Evolutionary conservation across 2,888 invertebrate species (phyloP), one percentile per base, ranked within the genome.

Genomic region (Drosophila mayaguana): DNA sequence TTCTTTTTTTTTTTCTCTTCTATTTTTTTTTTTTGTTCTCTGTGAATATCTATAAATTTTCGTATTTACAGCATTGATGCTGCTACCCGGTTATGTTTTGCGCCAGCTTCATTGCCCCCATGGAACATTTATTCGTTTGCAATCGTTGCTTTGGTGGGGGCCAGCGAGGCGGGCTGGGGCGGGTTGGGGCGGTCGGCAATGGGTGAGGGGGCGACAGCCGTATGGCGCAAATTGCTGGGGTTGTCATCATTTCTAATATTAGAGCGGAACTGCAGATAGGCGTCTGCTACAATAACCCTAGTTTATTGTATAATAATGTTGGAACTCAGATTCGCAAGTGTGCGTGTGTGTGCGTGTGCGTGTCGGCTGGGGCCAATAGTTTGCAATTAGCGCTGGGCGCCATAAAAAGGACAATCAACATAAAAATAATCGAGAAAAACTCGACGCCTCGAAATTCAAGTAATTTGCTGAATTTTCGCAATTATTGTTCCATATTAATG

Each of bases 351-450:
- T 42, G 53, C 46, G 50, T 32, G 60, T 25, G 42, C 20, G 50
- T 42, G 62, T 36, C 48, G 48, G 48, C 51, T 34, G 59, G 50
- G 78, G 63, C 84, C 89, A 87, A 87, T 87, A 87, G 87, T 87
- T 87, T 81, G 89, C 87, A 87, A 87, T 87, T 87, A 87, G 83
- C 77, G 63, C 25, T 25, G 40, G 22, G 50, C 28, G 71, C 59
- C 61, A 81, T 89, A 89, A 88, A 91, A 90, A 80, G 62, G 75
- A 79, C 81, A 86, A 90, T 91, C 89, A 89, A 77, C 89, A 91
- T 91, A 86, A 88, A 88, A 88, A 83, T 88, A 85, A 85, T 85
- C 85, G 83, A 75, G 74, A 59, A 63, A 75, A 76, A 73, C 28
- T 62, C 59, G 56, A 16, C 34, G 38, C 43, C 18, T 18, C 51